phyloP scores from a whole-genome alignment of 2,797 vertebrate genomes.

The Acanthiza pusilla region DNA sequence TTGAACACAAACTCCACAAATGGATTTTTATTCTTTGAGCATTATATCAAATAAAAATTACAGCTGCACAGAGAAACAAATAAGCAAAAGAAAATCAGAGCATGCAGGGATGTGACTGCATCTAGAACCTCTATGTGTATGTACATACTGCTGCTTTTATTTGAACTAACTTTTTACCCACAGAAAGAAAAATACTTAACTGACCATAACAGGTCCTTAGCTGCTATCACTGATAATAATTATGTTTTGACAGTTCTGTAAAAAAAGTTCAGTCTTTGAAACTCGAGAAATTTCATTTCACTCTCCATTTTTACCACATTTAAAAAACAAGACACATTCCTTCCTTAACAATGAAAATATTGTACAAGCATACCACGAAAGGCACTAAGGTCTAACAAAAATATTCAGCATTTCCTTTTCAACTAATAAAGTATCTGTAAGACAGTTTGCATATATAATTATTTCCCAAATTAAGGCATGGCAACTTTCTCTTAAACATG shows the following conservation, averaged over 20 bases:
- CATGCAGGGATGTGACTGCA: background rate
- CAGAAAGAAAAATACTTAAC: background rate
- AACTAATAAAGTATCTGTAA: background rate
- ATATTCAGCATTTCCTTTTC: background rate
- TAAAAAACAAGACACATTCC: background rate
- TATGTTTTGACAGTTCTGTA: background rate
- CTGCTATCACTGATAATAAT: background rate
- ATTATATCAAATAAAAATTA: background rate
- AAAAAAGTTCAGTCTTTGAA: background rate
- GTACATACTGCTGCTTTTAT: background rate
- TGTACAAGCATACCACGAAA: background rate
- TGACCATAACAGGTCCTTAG: background rate
- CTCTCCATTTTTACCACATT: background rate
- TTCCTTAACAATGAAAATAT: slow-evolving; percentile 1
- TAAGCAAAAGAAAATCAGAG: background rate
- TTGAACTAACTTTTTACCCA: background rate
- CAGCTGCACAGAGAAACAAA: background rate
- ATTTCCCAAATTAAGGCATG: slow-evolving; percentile 18
- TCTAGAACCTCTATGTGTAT: background rate
- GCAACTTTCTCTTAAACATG: slow-evolving; percentile 24
- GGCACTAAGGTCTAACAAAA: background rate
- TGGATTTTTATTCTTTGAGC: background rate
- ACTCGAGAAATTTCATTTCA: background rate
- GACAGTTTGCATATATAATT: slow-evolving; percentile 1
- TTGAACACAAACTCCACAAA: background rate